Evolutionary conservation across 2,888 invertebrate species (phyloP).

Genomic region (Apotomis turbidana): DNA sequence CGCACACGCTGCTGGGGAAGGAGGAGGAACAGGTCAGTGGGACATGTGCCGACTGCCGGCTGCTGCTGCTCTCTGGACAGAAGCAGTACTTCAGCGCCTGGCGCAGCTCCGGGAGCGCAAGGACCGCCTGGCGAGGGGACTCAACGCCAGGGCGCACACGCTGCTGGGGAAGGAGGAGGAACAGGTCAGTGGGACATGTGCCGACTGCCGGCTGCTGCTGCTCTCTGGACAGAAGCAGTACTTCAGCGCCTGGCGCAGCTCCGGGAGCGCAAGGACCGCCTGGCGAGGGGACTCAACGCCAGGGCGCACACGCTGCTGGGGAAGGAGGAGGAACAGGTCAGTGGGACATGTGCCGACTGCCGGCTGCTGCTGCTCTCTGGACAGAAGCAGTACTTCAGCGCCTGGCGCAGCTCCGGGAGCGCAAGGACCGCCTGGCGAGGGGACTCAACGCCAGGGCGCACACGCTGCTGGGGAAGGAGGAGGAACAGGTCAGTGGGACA

Average conservation of each 20-base stretch:
- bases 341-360: too few species aligned
- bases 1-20: conserved; percentile 93
- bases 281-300: conserved; percentile 84
- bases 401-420: conserved; percentile 82
- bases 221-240: too few species aligned
- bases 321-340: conserved; percentile 92
- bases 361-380: too few species aligned
- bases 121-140: conserved; percentile 85
- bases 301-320: conserved; percentile 94
- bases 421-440: conserved; percentile 86
- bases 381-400: conserved; percentile 53
- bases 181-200: conserved; percentile 74
- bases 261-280: conserved; percentile 85
- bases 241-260: conserved; percentile 78
- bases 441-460: conserved; percentile 89
- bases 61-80: too few species aligned
- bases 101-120: conserved; percentile 83
- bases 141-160: conserved; percentile 90
- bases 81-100: conserved; percentile 62
- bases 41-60: too few species aligned
- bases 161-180: conserved; percentile 94
- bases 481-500: conserved; percentile 86
- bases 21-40: conserved; percentile 90
- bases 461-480: conserved; percentile 92
- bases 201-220: too few species aligned